A percentile compares a stretch with the other conserved stretches of the same genome.
Conservation (phyloP, 23 tunicate species). For the Ascidia mentula region DNA sequence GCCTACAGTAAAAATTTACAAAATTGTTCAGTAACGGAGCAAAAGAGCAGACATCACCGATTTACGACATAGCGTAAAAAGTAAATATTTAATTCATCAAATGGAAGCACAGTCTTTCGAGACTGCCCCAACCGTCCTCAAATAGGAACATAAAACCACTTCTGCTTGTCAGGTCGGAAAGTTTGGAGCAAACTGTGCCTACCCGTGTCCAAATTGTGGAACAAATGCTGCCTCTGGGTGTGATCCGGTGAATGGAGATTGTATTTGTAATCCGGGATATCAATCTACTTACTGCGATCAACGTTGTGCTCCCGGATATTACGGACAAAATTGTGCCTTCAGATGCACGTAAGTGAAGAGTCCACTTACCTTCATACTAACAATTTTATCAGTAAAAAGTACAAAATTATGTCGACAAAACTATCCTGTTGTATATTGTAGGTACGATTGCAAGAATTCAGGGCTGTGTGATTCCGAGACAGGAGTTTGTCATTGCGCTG, state of each 20-base stretch:
- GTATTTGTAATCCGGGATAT: conserved; percentile 39
- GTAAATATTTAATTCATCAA: too few species aligned
- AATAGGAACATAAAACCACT: neutral
- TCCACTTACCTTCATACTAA: too few species aligned
- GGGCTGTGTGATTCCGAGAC: conserved; percentile 30
- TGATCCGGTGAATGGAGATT: conserved; percentile 32
- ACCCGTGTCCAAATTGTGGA: conserved; percentile 44
- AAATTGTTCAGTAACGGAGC: too few species aligned
- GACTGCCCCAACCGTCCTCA: neutral
- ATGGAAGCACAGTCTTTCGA: too few species aligned
- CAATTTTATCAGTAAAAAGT: too few species aligned
- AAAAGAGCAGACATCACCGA: too few species aligned
- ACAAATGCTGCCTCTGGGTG: conserved; percentile 33
- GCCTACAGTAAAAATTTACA: too few species aligned
- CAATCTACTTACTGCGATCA: conserved; percentile 31
- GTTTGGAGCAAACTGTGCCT: conserved; percentile 46
- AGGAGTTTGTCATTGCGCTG: conserved; percentile 25
- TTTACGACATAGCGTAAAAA: too few species aligned
- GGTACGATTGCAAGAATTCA: conserved; percentile 19
- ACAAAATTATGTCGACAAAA: too few species aligned
- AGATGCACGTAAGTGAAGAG: conserved; percentile 27
- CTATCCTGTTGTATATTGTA: neutral
- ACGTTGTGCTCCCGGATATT: conserved; percentile 35
- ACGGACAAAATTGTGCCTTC: conserved; percentile 37
- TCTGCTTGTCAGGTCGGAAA: neutral